A percentile compares a stretch with the other conserved stretches of the same genome.
Evolutionary conservation across 2,888 invertebrate species (phyloP).

Genomic region (Dasypogon diadema): DNA sequence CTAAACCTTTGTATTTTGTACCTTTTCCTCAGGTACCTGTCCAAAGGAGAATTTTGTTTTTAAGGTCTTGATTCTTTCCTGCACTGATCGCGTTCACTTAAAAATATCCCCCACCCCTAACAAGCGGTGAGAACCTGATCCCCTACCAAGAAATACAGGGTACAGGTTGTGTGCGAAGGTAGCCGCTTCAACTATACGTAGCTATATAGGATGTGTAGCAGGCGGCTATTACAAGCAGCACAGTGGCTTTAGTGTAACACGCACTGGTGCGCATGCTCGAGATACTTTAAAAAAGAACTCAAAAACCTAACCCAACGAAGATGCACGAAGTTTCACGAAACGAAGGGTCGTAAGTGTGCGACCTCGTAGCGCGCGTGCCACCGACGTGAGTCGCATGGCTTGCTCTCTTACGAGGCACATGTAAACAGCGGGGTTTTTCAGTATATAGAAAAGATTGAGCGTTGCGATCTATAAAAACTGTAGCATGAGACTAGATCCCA

Average conservation of each 20-base stretch:
- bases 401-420: constrained; percentile 50
- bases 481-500: constrained; percentile 38
- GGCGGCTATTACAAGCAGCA: constrained; percentile 43
- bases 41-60: constrained; percentile 45
- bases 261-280: constrained; percentile 46
- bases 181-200: constrained; percentile 7
- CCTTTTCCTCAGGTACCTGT: constrained; percentile 52
- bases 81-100: constrained; percentile 42
- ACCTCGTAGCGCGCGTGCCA: constrained; percentile 57
- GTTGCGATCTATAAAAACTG: constrained; percentile 8
- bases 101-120: constrained; percentile 54
- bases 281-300: constrained; percentile 13
- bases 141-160: constrained; percentile 50
- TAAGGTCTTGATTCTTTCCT: constrained; percentile 46
- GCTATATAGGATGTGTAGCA: constrained; percentile 18
- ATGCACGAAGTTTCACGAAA: constrained; percentile 30
- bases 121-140: constrained; percentile 55
- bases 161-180: constrained; percentile 45
- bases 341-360: constrained; percentile 55
- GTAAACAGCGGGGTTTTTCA: constrained; percentile 46
- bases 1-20: constrained; percentile 67
- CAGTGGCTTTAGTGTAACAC: constrained; percentile 48
- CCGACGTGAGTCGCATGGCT: constrained; percentile 58
- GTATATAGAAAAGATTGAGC: constrained; percentile 24
- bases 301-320: constrained; percentile 16